A percentile compares a stretch with the other conserved stretches of the same genome.
Conservation (phyloP, 2,797 vertebrate species). For the Moxostoma hubbsi region DNA sequence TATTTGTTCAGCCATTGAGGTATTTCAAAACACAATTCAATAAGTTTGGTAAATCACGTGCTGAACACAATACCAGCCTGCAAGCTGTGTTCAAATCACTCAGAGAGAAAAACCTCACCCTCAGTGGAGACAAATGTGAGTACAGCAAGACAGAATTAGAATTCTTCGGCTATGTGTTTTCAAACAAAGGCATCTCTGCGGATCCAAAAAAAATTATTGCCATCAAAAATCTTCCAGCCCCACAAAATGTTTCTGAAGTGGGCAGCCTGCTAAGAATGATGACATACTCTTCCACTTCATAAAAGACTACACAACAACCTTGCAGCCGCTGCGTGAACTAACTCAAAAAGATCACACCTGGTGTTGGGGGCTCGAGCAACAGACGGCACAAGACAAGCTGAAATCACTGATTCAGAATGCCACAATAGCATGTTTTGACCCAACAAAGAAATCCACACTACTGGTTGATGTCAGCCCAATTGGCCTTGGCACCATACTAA, state of each 20-base stretch:
- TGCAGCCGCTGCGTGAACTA: background rate
- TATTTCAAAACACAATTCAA: too few species aligned
- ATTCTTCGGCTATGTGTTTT: slow-evolving; percentile 38
- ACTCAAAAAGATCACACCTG: background rate
- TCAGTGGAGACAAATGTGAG: slow-evolving; percentile 16
- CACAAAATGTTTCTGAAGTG: too few species aligned
- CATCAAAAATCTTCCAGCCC: background rate
- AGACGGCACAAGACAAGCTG: background rate
- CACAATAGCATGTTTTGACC: slow-evolving; percentile 29
- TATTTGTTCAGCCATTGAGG: too few species aligned
- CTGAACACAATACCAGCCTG: too few species aligned
- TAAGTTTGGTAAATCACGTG: too few species aligned
- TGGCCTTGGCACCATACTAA: slow-evolving; percentile 26
- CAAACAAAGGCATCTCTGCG: slow-evolving; percentile 11
- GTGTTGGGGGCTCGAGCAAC: background rate
- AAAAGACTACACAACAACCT: background rate
- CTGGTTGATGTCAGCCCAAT: slow-evolving; percentile 23
- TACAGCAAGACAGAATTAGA: slow-evolving; percentile 24
- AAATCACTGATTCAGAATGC: slow-evolving; percentile 15
- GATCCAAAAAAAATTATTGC: slow-evolving; percentile 10
- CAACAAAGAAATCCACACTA: background rate
- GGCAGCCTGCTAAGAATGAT: slow-evolving; percentile 1
- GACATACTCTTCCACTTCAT: slow-evolving; percentile 30
- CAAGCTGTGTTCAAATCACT: too few species aligned
- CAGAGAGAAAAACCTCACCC: too few species aligned